Conservation (phyloP, 1,140 invertebrate genomes). For the Phocides pigmalion region DNA sequence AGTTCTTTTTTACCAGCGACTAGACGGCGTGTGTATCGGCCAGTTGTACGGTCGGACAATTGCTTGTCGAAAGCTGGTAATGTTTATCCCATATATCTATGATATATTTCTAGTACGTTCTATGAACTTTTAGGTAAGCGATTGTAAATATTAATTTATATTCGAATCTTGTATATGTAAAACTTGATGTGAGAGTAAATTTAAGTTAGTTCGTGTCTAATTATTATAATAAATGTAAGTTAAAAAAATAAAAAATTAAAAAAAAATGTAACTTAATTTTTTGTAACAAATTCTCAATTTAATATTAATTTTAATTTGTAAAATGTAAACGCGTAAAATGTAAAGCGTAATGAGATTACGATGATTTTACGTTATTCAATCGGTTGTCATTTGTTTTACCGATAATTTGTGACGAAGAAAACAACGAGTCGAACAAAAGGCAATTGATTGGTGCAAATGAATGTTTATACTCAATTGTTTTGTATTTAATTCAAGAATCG, state of each 20-base stretch:
- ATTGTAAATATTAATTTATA: constrained; percentile 62
- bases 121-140: constrained; percentile 89
- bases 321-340: constrained; percentile 4
- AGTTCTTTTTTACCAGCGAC: constrained; percentile 73
- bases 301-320: constrained; percentile 27
- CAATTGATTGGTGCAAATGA: background rate
- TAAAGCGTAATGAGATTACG: constrained; percentile 13
- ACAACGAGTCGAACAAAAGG: constrained; percentile 2
- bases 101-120: constrained; percentile 97
- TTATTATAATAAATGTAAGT: constrained; percentile 35
- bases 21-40: constrained; percentile 54
- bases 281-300: constrained; percentile 18
- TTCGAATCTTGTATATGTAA: constrained; percentile 35
- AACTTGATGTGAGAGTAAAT: constrained; percentile 23
- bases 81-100: constrained; percentile 97
- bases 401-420: background rate
- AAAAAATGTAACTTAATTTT: background rate
- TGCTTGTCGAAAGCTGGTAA: constrained; percentile 85
- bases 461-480: constrained; percentile 16
- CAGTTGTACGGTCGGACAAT: constrained; percentile 35
- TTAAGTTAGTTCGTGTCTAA: background rate
- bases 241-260: constrained; percentile 37
- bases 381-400: constrained; percentile 3
- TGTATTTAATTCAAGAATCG: too few relatives aligned
- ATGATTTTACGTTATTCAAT: background rate